Evolutionary conservation across 1,140 invertebrate genomes (phyloP), one percentile per base, ranked within the genome.

Genomic region (Ephestia elutella): DNA sequence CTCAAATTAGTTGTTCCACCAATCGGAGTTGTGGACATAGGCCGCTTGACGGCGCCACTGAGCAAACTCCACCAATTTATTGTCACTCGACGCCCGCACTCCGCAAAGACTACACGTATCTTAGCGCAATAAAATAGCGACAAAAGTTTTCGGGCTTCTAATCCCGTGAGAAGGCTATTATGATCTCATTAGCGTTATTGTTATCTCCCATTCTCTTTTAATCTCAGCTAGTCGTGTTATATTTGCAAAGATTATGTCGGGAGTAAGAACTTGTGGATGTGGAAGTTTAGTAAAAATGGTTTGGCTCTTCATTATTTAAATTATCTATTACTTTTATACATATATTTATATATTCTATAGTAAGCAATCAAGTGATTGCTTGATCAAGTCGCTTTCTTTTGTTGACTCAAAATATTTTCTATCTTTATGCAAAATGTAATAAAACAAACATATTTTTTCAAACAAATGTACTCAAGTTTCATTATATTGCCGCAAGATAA

Each of bases 61-160:
- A 5, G 59, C 70, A 68, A 78, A 79, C 75, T 81, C 71, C 63
- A 56, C 64, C 72, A 74, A 78, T 78, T n/a, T 79, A 80, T 76
- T 75, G 69, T 72, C 72, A 75, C 68, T 75, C 58, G 57, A 20
- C 2, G 17, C 18, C 11, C 30, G 9, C 30, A 32, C 9, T 32
- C 30, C 1, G 11, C 9, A 1, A 32, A 32, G 9, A 32, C 30
- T 10, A 11, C 30, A 32, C 7, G 30, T 32, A 4, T 32, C 11
- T 28, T 28, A 8, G 25, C 30, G 30, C 4, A 32, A 44, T 44
- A 44, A 44, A 44, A 35, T 35, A 15, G 13, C 15, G 38, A 15
- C 38, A 44, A 44, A 44, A 44, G 38, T 44, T 44, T 38, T 17
- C 38, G 38, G n/a, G 2, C 38, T 32, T 32, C 30, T 44, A 44